Evolutionary conservation across 2,888 invertebrate species (phyloP).

Genomic region (Diarsia brunnea): DNA sequence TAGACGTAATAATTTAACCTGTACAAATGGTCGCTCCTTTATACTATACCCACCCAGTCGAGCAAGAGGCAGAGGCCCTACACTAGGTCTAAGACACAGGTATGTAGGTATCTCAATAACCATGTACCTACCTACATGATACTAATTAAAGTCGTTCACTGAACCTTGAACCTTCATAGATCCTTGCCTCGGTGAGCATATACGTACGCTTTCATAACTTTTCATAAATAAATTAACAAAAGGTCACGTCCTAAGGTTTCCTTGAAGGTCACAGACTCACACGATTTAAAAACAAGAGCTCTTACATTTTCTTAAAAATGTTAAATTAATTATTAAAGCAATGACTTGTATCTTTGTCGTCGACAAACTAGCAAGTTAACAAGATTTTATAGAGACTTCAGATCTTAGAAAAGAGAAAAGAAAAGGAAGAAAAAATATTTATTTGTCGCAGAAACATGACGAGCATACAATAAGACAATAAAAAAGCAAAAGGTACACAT

Average conservation of each 20-base stretch:
- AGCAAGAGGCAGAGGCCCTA: not conserved
- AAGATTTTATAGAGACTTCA: not conserved
- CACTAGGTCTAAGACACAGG: not conserved
- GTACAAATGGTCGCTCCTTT: not conserved
- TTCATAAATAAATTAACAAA: constrained; percentile 46
- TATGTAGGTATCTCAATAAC: not conserved
- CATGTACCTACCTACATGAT: not conserved
- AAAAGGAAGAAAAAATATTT: too few relatives aligned
- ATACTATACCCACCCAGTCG: not conserved
- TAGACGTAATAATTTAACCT: not conserved
- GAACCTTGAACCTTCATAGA: constrained; percentile 52
- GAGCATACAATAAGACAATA: too few relatives aligned
- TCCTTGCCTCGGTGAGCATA: constrained; percentile 46
- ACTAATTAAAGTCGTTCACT: constrained; percentile 41
- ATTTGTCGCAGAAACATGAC: too few relatives aligned
- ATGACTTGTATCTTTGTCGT: not conserved
- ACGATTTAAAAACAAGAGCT: not conserved
- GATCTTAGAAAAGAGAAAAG: too few relatives aligned
- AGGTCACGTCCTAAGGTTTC: constrained; percentile 46
- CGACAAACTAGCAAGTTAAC: not conserved
- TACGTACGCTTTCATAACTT: constrained; percentile 43
- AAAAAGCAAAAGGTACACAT: too few relatives aligned
- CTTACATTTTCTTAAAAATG: not conserved
- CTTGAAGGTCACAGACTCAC: constrained; percentile 23
- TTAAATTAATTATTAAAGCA: not conserved